phyloP scores from a whole-genome alignment of 2,797 vertebrate species.

The Chaunax sp. region DNA sequence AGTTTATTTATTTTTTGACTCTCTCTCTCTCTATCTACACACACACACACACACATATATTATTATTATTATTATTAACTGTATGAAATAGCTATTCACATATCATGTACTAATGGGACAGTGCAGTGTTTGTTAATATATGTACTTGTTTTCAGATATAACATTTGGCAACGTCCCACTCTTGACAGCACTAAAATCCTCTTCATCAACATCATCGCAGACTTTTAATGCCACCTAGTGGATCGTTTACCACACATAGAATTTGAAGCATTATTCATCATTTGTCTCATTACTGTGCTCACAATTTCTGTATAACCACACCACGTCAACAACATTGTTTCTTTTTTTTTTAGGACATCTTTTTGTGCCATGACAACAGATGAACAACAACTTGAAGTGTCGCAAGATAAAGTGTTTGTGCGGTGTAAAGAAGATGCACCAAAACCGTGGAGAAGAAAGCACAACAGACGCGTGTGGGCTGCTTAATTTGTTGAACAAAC shows the following conservation, averaged over 20 bases:
- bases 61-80: no score
- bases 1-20: no score
- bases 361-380: conserved; percentile 88
- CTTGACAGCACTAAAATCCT: not conserved
- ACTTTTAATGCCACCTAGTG: conserved; percentile 72
- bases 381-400: conserved; percentile 80
- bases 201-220: not conserved
- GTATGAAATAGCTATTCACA: no score
- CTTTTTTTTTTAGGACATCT: conserved; percentile 80
- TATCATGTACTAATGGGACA: no score
- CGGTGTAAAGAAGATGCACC: conserved; percentile 78
- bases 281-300: no score
- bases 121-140: no score
- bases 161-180: not conserved
- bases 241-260: conserved; percentile 1
- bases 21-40: no score
- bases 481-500: not conserved
- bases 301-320: no score
- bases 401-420: conserved; percentile 88
- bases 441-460: conserved; percentile 53
- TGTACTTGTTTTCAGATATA: not conserved
- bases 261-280: not conserved
- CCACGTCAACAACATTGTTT: not conserved
- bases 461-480: conserved; percentile 1
- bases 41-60: no score